Evolutionary conservation across 2,888 invertebrate species (phyloP).

Genomic region (Cynaeus angustus): DNA sequence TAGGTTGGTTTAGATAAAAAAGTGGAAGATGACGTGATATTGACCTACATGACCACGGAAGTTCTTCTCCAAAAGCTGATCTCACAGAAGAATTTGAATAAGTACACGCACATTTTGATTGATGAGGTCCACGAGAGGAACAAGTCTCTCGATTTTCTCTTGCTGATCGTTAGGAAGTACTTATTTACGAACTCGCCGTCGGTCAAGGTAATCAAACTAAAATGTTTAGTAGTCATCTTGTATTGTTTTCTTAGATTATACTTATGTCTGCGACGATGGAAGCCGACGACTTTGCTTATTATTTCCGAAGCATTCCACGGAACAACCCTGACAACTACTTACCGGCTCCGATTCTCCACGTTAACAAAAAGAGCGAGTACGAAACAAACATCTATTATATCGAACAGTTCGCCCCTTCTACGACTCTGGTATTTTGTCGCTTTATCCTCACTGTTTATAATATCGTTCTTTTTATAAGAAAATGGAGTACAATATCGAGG

Average conservation of each 20-base stretch:
- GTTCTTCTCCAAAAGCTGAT: slow-evolving; percentile 88
- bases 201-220: slow-evolving; percentile 73
- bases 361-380: slow-evolving; percentile 73
- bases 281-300: slow-evolving; percentile 80
- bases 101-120: slow-evolving; percentile 91
- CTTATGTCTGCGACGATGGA: slow-evolving; percentile 97
- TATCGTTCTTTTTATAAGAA: slow-evolving; percentile 1
- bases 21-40: slow-evolving; percentile 79
- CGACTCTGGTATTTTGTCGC: slow-evolving; percentile 18
- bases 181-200: slow-evolving; percentile 79
- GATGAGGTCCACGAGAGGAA: slow-evolving; percentile 97
- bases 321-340: slow-evolving; percentile 64
- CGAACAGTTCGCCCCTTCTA: slow-evolving; percentile 68
- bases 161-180: slow-evolving; percentile 87
- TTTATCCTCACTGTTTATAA: slow-evolving; percentile 5
- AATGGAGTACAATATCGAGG: slow-evolving; percentile 73
- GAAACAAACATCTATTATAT: slow-evolving; percentile 79
- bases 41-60: slow-evolving; percentile 92
- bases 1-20: slow-evolving; percentile 82
- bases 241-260: slow-evolving; percentile 73
- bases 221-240: not conserved
- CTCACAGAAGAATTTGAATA: slow-evolving; percentile 79
- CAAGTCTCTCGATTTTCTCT: slow-evolving; percentile 92
- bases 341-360: slow-evolving; percentile 76
- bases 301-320: slow-evolving; percentile 72